These are phyloP conservation scores for Sebastes umbrosus DNA, from an alignment of 2,797 vertebrate genomes.

Conservation along the genomic window DNA sequence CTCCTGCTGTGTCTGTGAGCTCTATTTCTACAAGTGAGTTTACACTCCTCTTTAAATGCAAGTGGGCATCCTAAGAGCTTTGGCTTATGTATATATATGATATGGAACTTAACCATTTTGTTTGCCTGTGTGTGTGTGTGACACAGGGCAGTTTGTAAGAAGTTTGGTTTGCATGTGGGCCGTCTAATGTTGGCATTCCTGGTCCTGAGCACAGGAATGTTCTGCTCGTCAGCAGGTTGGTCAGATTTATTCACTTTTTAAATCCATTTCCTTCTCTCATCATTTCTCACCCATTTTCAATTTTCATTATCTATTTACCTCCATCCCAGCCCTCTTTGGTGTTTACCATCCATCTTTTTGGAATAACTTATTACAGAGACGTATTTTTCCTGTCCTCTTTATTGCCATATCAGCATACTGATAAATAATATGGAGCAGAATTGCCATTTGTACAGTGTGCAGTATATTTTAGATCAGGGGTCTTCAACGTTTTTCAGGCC, in stretches of 20 bases:
- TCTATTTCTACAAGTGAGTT: constrained; percentile 99
- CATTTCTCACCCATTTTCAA: too few species aligned
- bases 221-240: constrained; percentile 95
- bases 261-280: neutral
- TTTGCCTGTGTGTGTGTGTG: constrained; percentile 34
- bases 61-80: neutral
- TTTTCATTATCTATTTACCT: neutral
- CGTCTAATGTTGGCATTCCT: constrained; percentile 96
- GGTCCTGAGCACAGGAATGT: constrained; percentile 97
- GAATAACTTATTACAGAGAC: neutral
- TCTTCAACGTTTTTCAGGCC: too few species aligned
- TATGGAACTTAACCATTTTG: neutral
- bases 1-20: constrained; percentile 95
- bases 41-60: neutral
- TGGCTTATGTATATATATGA: neutral
- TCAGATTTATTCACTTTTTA: neutral
- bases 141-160: constrained; percentile 95
- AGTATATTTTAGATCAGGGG: neutral
- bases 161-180: constrained; percentile 96
- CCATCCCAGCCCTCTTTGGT: neutral
- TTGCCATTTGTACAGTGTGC: neutral
- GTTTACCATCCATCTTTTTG: neutral
- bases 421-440: neutral
- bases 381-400: neutral
- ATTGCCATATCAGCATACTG: neutral